phyloP scores from a whole-genome alignment of 2,888 invertebrate species.

The Brachypterus glaber region DNA sequence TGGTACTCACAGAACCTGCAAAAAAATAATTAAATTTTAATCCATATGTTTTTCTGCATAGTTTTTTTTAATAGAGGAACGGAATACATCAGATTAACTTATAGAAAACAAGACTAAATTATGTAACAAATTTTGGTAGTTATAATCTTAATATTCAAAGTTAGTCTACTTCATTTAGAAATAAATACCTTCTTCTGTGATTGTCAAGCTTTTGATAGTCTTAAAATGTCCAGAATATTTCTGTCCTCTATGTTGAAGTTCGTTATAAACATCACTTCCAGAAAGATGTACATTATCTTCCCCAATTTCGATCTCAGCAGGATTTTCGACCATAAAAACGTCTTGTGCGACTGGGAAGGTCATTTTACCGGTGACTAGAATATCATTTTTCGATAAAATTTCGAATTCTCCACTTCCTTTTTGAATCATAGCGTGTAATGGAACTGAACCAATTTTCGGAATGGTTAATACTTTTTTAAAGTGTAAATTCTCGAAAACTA shows the following conservation, averaged over 20 bases:
- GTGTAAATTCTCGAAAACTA: constrained; percentile 36
- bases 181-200: constrained; percentile 34
- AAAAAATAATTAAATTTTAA: constrained; percentile 8
- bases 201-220: constrained; percentile 28
- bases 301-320: constrained; percentile 38
- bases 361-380: constrained; percentile 62
- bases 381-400: constrained; percentile 45
- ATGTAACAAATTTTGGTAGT: too few relatives aligned
- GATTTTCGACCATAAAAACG: constrained; percentile 45
- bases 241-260: constrained; percentile 61
- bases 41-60: too few relatives aligned
- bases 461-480: constrained; percentile 32
- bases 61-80: too few relatives aligned
- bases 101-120: too few relatives aligned
- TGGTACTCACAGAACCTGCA: constrained; percentile 27
- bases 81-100: too few relatives aligned
- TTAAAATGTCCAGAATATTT: constrained; percentile 37
- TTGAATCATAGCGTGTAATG: constrained; percentile 37
- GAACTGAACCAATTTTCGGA: constrained; percentile 36
- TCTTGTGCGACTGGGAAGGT: constrained; percentile 49
- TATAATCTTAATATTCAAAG: too few relatives aligned
- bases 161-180: constrained; percentile 1
- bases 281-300: constrained; percentile 45
- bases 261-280: constrained; percentile 59
- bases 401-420: constrained; percentile 39